These are phyloP conservation scores for Vipera latastei DNA, from an alignment of 2,797 vertebrate species.

Conservation along the genomic window DNA sequence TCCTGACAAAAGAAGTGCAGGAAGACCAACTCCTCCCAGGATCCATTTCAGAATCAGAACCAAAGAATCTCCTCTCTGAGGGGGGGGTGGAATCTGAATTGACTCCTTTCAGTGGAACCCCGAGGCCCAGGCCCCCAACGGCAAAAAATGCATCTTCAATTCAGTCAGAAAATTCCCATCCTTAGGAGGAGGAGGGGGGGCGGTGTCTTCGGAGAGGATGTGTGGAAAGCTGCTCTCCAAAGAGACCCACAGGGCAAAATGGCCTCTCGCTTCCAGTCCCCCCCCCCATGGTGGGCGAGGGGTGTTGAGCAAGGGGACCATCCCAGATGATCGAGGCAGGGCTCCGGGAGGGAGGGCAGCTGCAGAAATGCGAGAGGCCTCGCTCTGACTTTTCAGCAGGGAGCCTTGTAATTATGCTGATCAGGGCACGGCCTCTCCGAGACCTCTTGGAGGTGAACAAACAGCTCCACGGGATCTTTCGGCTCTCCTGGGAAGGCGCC, in stretches of 20 bases:
- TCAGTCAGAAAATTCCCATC: no score
- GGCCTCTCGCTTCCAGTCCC: not conserved
- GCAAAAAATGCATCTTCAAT: not conserved
- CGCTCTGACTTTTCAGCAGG: not conserved
- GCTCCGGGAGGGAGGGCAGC: not conserved
- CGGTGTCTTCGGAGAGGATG: no score
- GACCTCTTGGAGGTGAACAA: not conserved
- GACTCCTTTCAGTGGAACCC: no score
- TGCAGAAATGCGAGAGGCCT: not conserved
- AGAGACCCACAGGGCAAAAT: not conserved
- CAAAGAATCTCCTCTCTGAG: no score
- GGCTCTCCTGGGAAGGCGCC: not conserved
- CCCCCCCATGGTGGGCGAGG: not conserved
- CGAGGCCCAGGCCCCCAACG: no score
- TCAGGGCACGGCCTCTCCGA: not conserved
- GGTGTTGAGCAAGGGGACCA: not conserved
- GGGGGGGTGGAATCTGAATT: no score
- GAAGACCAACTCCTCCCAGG: no score
- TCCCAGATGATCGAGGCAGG: not conserved
- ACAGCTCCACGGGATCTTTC: no score
- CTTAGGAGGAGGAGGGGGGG: no score
- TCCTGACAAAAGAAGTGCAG: no score
- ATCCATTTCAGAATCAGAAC: no score
- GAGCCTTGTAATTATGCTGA: not conserved
- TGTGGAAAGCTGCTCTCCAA: not conserved